Evolutionary conservation across 2,797 vertebrate genomes (phyloP), one percentile per base, ranked within the genome.

Genomic region (Acanthurus leucopareius): DNA sequence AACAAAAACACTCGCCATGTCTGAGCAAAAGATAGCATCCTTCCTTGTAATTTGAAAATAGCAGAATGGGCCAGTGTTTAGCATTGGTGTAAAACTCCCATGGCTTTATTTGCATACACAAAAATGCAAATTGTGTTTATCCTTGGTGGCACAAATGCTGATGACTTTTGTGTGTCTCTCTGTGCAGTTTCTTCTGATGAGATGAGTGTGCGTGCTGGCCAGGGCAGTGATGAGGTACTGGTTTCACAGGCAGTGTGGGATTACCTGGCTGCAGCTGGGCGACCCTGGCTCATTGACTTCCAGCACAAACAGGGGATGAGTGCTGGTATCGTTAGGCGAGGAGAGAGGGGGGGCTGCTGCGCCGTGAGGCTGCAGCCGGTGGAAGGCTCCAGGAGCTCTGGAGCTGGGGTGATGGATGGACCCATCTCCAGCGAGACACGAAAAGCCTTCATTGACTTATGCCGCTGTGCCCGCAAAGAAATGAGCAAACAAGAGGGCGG

Each of bases 201-300:
- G 87, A 96, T 96, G 95, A 96, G 95, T 85, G 96, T 95, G 93
- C 93, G 95, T 81, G 93, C 92, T 93, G 97, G 95, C 94, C 96
- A 95, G 94, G 94, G 96, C 91, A 97, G 97, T 94, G 97, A 97
- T 93, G 97, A 97, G 87, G 96, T 99, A 88, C 96, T 97, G 81
- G 97, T 99, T 88, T 97, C 97, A 74, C 97, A 97, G 90, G 97
- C 96, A 15, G 96, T 98, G 75, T 99, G 98, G 98, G 98, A 99
- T 94, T 98, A 98, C 95, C 92, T 99, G 93, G 97, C 96, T 88
- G 96, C 97, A 75, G 94, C 94, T 5, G 96, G 97, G 84, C 96
- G 96, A 68, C 95, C 97, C 87, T 97, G 96, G 93, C 95, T 99
- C 94, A 95, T 97, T 58, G 97, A 97, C 81, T 97, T 99, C 87